Base-by-base conservation (phyloP, 2,113 vertebrate species). In the Aplodontia rufa region DNA sequence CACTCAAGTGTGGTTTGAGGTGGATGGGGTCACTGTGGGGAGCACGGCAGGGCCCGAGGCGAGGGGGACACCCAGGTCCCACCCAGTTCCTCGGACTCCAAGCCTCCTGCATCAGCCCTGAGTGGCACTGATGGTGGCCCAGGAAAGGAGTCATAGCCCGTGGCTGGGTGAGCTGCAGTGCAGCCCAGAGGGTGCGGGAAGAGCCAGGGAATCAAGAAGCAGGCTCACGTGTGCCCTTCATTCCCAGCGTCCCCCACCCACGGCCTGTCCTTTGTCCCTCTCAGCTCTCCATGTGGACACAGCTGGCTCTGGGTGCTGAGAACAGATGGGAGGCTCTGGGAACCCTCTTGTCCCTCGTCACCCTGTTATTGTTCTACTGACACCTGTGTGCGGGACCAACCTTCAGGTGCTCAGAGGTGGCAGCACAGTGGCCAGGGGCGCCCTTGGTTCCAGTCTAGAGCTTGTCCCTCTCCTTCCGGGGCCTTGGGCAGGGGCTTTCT, bases 251-350 rank as follows among this genome's bases (percentile, higher is more conserved):
- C n/a, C n/a, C n/a, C n/a, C n/a, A n/a, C n/a, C n/a, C n/a, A n/a
- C n/a, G n/a, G n/a, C 35, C 24, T 42, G 6, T 2, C 3, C 8
- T 12, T 22, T 16, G 3, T 3, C 30, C 45, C 28, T 40, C 10
- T 16, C 22, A 60, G 22, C 16, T 45, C 76, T 71, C 32, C 3
- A 2, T 1, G 1, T 1, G 22, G 13, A 26, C 20, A 58, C 1
- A 12, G 47, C n/a, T 26, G 8, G 26, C 32, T 11, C 12, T 4
- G 16, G 76, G 42, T 0, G 0, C 62, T 40, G 32, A 40, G 66
- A n/a, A 2, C 14, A 14, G 60, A 40, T 7, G 5, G 11, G 49
- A 42, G 51, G 26, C 24, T 1, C 13, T 26, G 14, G n/a, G 62
- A 17, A 20, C 28, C 2, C 5, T 8, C 68, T 32, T 42, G 32